Base-by-base conservation (phyloP, 2,113 vertebrate genomes). In the Neodon shergylaensis region DNA sequence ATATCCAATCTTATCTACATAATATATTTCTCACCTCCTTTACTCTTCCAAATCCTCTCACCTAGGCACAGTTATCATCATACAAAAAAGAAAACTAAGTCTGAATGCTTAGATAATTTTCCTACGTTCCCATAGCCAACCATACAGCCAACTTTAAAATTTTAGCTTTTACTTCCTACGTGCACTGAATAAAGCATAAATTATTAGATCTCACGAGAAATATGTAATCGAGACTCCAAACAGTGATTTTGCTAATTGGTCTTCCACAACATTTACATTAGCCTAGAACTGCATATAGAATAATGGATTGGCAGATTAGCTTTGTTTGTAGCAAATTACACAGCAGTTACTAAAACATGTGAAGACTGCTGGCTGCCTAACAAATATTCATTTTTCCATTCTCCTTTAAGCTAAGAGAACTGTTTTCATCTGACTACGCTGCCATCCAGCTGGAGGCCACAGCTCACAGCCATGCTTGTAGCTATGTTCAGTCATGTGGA, bases 121-220 rank as follows among this genome's bases (percentile, higher is more conserved):
- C 54, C 44, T 26, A 88, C 42, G 61, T 19, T 86, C 61, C 72
- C 16, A 77, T 7, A 66, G 52, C 26, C 68, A 58, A 77, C 39
- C 61, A 52, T n/a, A 16, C 65, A 61, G 33, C 49, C 61, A 89
- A 74, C 54, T 58, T 90, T 31, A 61, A 52, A 90, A 94, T 84
- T 49, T 87, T 70, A 84, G 31, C 31, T 92, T 84, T 95, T 92
- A 94, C 12, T 68, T 19, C 6, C 65, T 49, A 87, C 7, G 68
- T 93, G 36, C 10, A 33, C 13, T 65, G 44, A 54, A 72, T 47
- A 95, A n/a, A 78, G 79, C n/a, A 22, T 14, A 73, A 96, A 68
- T 97, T 87, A 95, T 78, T 89, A 91, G 95, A 83, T 74, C 44
- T 28, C 91, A 74, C 24, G 54, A 90, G 58, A 96, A 95, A 72